These are phyloP conservation scores for Sinotaia quadrata DNA, from an alignment of 2,888 invertebrate species.

Conservation along the genomic window DNA sequence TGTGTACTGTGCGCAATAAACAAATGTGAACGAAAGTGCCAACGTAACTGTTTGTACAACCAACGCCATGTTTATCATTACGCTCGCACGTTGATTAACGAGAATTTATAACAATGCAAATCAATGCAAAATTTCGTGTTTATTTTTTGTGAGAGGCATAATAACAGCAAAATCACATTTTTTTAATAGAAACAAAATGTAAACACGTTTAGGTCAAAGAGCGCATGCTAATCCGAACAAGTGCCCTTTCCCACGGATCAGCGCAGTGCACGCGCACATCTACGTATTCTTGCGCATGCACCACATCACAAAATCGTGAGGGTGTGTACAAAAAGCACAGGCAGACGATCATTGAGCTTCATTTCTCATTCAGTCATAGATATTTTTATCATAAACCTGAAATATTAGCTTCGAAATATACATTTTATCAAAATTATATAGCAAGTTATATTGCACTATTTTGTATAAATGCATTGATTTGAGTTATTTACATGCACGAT, in stretches of 20 bases:
- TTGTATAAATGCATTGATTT: slow-evolving; percentile 26
- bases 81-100: slow-evolving; percentile 9
- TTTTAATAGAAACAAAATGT: too few relatives aligned
- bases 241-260: too few relatives aligned
- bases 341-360: not conserved
- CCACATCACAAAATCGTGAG: slow-evolving; percentile 17
- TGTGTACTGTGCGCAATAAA: slow-evolving; percentile 53
- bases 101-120: too few relatives aligned
- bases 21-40: slow-evolving; percentile 51
- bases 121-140: too few relatives aligned
- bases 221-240: slow-evolving; percentile 1
- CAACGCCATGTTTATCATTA: slow-evolving; percentile 57
- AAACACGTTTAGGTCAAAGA: too few relatives aligned
- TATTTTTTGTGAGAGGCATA: too few relatives aligned
- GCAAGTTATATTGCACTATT: slow-evolving; percentile 17
- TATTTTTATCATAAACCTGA: too few relatives aligned
- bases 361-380: not conserved
- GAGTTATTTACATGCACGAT: slow-evolving; percentile 46
- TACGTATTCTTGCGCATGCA: slow-evolving; percentile 26
- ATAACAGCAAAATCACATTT: too few relatives aligned
- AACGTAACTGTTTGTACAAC: slow-evolving; percentile 59
- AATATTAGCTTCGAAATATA: not conserved
- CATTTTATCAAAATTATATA: not conserved
- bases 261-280: slow-evolving; percentile 25
- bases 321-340: slow-evolving; percentile 12